Percentiles rank a stretch among this genome's conserved stretches.
Conservation (phyloP, 2,888 invertebrate species). For the Aradus depressus region DNA sequence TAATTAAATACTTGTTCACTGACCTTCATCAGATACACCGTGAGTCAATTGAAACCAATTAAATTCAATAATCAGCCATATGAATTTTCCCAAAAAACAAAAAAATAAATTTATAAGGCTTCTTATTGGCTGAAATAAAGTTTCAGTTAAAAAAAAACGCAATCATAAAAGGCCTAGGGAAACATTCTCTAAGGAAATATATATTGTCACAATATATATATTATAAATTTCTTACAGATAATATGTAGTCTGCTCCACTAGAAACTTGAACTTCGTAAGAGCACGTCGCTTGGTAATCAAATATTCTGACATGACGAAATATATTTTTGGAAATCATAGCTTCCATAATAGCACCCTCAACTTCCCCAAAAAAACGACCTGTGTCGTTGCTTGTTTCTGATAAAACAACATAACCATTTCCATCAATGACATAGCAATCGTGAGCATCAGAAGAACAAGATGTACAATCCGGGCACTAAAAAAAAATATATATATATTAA, state of each 20-base stretch:
- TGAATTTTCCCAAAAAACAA: conserved; percentile 39
- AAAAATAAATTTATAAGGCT: conserved; percentile 37
- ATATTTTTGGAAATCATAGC: conserved; percentile 59
- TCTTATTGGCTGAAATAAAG: conserved; percentile 38
- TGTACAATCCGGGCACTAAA: conserved; percentile 42
- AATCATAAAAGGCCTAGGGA: neutral
- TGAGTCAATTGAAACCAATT: neutral
- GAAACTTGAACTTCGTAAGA: too few relatives aligned
- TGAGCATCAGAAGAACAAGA: conserved; percentile 51
- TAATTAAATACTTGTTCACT: neutral
- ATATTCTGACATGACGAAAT: conserved; percentile 63
- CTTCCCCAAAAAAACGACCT: conserved; percentile 76
- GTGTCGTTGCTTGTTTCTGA: conserved; percentile 54
- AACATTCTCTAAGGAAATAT: too few relatives aligned
- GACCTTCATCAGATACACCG: conserved; percentile 5
- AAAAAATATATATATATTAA: conserved; percentile 14
- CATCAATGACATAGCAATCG: conserved; percentile 82
- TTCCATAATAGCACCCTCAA: conserved; percentile 65
- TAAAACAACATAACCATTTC: conserved; percentile 76
- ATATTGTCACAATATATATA: too few relatives aligned
- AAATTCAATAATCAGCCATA: conserved; percentile 33
- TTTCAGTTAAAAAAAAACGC: neutral
- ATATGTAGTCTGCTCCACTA: conserved; percentile 36
- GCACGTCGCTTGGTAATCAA: conserved; percentile 80
- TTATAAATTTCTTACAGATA: conserved; percentile 34